Conservation (phyloP, 2,797 vertebrate species). For the Iguana delicatissima region DNA sequence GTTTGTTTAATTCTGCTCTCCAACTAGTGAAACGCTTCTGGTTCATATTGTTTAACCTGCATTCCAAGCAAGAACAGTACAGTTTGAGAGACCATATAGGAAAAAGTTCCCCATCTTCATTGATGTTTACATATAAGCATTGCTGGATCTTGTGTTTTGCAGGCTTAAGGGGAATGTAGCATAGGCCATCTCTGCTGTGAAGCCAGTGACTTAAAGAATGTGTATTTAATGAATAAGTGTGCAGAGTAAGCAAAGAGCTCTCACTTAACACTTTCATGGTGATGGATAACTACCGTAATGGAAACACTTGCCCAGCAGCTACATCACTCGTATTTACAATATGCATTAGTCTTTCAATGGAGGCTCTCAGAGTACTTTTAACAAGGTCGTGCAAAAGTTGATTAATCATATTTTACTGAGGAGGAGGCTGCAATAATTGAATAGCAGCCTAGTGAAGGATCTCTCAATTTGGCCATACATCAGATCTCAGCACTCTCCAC, state of each 20-base stretch:
- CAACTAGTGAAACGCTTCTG: not conserved
- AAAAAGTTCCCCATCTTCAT: slow-evolving; percentile 16
- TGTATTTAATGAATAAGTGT: slow-evolving; percentile 45
- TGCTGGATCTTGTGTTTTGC: slow-evolving; percentile 30
- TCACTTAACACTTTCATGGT: slow-evolving; percentile 34
- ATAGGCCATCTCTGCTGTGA: slow-evolving; percentile 34
- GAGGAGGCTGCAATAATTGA: not conserved
- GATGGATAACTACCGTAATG: slow-evolving; percentile 57
- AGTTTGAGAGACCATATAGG: slow-evolving; percentile 30
- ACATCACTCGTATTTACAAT: slow-evolving; percentile 45
- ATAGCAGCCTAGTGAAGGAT: slow-evolving; percentile 13
- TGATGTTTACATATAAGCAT: slow-evolving; percentile 22
- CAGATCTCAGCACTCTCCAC: slow-evolving; percentile 25
- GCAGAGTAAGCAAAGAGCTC: slow-evolving; percentile 49
- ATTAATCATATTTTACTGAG: slow-evolving; percentile 47
- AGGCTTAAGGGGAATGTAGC: slow-evolving; percentile 31
- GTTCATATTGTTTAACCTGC: slow-evolving; percentile 13
- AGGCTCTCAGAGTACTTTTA: slow-evolving; percentile 38
- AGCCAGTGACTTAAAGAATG: slow-evolving; percentile 42
- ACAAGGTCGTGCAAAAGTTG: slow-evolving; percentile 46
- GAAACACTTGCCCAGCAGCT: slow-evolving; percentile 51
- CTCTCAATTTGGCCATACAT: slow-evolving; percentile 15
- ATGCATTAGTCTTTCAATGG: slow-evolving; percentile 35
- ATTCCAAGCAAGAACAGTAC: slow-evolving; percentile 28
- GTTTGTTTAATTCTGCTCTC: slow-evolving; percentile 35